Evolutionary conservation across 2,888 invertebrate species (phyloP), one percentile per base, ranked within the genome.

Genomic region (Drosophila falleni): DNA sequence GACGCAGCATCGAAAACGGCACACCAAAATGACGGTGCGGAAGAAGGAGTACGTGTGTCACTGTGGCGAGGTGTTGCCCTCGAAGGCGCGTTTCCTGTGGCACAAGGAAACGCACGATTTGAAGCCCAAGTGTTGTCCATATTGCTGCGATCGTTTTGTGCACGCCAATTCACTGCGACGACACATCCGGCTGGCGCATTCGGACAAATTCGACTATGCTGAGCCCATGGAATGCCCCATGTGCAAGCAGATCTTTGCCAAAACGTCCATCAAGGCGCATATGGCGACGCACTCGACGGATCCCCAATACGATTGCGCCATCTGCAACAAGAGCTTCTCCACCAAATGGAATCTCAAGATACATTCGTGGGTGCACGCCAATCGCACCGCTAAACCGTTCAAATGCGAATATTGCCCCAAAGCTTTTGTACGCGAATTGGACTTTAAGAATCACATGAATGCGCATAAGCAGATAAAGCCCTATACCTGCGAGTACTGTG

Each of bases 341-440:
- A 97, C 97, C 80, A 97, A 97, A 91, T 97, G 97, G 96, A 97
- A 97, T 93, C 94, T 97, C 56, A 97, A 97, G 91, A 94, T 97
- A 80, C 97, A 98, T 93, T 95, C 96, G 78, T 97, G 97, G 97
- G 97, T 97, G 55, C 97, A 98, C 93, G 96, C 96, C 62, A 95
- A 96, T 56, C 95, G 97, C 72, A 95, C 96, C 15, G 94, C 96
- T 31, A 97, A 97, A 90, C 97, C 97, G 0, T 97, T 94, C 93
- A 97, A 97, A 91, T 97, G 97, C 93, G 94, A 94, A 74, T 94
- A 95, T 80, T 97, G 97, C 92, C 96, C 96, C 84, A 96, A 96
- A 64, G 97, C 97, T 16, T 97, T 97, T 93, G 95, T 97, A 64
- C 94, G 97, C 9, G 95, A 96, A 86, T 94, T 95, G 35, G 97